Evolutionary conservation across 1,140 invertebrate species (phyloP).

Genomic region (Atopsyche davidsoni): DNA sequence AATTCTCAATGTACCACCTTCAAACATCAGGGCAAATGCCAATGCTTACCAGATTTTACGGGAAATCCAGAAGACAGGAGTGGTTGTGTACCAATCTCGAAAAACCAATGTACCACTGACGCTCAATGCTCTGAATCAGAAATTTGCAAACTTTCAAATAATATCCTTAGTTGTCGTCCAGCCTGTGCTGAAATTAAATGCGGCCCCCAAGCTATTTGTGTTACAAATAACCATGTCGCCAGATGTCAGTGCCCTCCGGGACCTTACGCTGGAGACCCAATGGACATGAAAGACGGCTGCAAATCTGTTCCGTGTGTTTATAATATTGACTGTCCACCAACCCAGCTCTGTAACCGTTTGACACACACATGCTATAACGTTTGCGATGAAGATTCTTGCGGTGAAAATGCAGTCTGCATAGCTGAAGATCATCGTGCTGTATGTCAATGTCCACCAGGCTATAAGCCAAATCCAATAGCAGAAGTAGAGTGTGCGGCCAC

Average conservation of each 20-base stretch:
- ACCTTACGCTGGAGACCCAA: conserved; percentile 75
- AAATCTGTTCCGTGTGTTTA: conserved; percentile 76
- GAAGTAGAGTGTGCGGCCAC: conserved; percentile 69
- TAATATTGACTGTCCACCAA: conserved; percentile 71
- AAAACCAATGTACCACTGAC: conserved; percentile 71
- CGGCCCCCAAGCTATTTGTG: conserved; percentile 77
- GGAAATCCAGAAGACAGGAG: conserved; percentile 85
- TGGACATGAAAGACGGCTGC: conserved; percentile 67
- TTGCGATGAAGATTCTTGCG: conserved; percentile 76
- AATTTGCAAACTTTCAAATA: conserved; percentile 54
- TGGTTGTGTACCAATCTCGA: conserved; percentile 66
- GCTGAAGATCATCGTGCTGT: conserved; percentile 73
- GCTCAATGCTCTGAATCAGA: conserved; percentile 76
- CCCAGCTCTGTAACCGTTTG: conserved; percentile 73
- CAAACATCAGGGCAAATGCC: conserved; percentile 69
- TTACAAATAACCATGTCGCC: conserved; percentile 81
- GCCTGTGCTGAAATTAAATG: conserved; percentile 72
- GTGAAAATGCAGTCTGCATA: conserved; percentile 81
- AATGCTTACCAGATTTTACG: conserved; percentile 70
- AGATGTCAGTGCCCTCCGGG: conserved; percentile 84
- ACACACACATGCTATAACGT: conserved; percentile 77
- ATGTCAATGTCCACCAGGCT: conserved; percentile 81
- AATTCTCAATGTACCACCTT: conserved; percentile 74
- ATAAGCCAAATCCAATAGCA: conserved; percentile 68
- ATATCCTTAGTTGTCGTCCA: conserved; percentile 56